Evolutionary conservation across 2,888 invertebrate species (phyloP).

Genomic region (Callosobruchus maculatus): DNA sequence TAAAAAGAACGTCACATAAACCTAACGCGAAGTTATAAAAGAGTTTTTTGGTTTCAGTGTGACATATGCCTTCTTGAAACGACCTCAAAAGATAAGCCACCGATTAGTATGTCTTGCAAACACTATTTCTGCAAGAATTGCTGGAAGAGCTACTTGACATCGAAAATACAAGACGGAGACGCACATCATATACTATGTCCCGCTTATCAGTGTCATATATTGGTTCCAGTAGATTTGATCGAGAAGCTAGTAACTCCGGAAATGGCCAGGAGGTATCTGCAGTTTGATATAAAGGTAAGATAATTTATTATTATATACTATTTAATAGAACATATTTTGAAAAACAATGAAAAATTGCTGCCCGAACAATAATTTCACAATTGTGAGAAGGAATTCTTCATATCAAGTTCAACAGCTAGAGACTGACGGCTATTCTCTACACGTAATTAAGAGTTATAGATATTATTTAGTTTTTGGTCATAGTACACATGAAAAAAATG

Average conservation of each 20-base stretch:
- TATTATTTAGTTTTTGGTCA: too few species aligned
- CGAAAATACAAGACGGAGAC: conserved; percentile 64
- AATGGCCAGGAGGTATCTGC: conserved; percentile 62
- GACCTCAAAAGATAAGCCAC: conserved; percentile 49
- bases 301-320: neutral
- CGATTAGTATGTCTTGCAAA: conserved; percentile 58
- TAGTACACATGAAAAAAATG: too few species aligned
- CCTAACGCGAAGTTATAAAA: too few species aligned
- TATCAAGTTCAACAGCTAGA: too few species aligned
- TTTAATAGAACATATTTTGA: too few species aligned
- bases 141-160: conserved; percentile 64
- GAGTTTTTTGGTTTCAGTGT: conserved; percentile 48
- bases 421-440: too few species aligned
- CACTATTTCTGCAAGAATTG: conserved; percentile 63
- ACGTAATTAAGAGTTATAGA: too few species aligned
- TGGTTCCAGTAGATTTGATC: conserved; percentile 64
- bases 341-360: too few species aligned
- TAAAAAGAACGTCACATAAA: too few species aligned
- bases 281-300: conserved; percentile 64
- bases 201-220: conserved; percentile 59
- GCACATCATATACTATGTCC: conserved; percentile 65
- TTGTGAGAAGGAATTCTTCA: too few species aligned
- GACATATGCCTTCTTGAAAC: conserved; percentile 58
- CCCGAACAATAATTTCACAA: too few species aligned
- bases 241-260: conserved; percentile 64